A percentile compares a stretch with the other conserved stretches of the same genome.
phyloP scores from a whole-genome alignment of 2,113 vertebrate species.

The Cyanistes caeruleus region DNA sequence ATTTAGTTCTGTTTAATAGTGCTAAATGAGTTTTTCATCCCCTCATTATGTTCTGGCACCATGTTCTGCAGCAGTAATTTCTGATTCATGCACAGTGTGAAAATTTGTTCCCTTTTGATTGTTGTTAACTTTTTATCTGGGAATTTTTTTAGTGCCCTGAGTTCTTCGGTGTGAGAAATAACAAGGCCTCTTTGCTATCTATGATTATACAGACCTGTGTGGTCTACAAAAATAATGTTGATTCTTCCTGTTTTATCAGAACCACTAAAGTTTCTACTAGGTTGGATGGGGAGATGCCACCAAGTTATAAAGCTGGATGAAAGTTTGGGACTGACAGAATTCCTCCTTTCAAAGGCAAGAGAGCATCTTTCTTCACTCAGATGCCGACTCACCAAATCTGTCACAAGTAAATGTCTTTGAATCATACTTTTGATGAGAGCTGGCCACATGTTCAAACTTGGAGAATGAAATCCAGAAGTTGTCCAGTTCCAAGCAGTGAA shows the following conservation, averaged over 20 bases:
- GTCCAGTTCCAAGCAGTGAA: neutral
- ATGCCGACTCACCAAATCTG: neutral
- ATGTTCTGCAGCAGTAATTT: neutral
- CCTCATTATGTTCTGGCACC: neutral
- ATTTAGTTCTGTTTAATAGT: neutral
- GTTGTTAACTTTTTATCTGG: neutral
- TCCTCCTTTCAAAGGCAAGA: neutral
- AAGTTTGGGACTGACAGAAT: neutral
- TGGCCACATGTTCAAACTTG: neutral
- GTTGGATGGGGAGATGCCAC: neutral
- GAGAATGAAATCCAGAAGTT: neutral
- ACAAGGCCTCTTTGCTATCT: neutral
- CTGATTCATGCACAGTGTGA: neutral
- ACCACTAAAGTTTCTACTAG: neutral
- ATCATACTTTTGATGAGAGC: neutral
- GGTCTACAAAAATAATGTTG: neutral
- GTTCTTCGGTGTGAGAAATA: neutral
- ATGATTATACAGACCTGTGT: neutral
- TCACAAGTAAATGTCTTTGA: neutral
- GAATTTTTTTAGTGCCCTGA: neutral
- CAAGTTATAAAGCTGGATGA: neutral
- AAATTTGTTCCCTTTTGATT: neutral
- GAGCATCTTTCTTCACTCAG: neutral
- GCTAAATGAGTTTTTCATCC: constrained; percentile 5
- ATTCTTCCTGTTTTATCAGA: neutral